phyloP scores from a whole-genome alignment of 2,797 vertebrate species.

The Rousettus madagascariensis region DNA sequence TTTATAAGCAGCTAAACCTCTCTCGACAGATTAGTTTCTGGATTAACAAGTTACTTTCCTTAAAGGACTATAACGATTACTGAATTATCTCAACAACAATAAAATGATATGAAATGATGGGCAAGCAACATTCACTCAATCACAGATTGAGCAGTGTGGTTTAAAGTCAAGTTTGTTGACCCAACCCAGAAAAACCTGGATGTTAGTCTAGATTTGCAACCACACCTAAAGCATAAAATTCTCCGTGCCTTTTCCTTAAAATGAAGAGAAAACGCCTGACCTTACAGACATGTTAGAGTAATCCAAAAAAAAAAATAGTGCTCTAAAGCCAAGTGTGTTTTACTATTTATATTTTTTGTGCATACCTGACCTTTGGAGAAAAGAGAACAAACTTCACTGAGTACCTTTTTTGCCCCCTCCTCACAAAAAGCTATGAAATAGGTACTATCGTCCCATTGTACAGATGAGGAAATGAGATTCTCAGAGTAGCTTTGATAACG shows the following conservation, averaged over 20 bases:
- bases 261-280: not conserved
- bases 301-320: not conserved
- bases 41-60: not conserved
- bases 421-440: not conserved
- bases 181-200: not conserved
- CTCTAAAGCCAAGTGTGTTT: not conserved
- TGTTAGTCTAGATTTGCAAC: not conserved
- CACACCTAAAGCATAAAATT: not conserved
- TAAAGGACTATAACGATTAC: not conserved
- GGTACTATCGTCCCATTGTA: not conserved
- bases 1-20: not conserved
- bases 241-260: not conserved
- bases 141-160: not conserved
- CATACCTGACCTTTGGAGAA: not conserved
- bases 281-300: not conserved
- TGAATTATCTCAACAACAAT: not conserved
- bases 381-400: not conserved
- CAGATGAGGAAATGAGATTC: not conserved
- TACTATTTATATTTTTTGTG: not conserved
- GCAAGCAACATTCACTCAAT: not conserved
- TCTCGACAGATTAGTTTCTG: not conserved
- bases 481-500: not conserved
- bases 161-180: not conserved
- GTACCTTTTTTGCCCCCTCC: not conserved
- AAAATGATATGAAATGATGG: not conserved